phyloP scores from a whole-genome alignment of 1,140 invertebrate species.

The Lordiphosa collinella region DNA sequence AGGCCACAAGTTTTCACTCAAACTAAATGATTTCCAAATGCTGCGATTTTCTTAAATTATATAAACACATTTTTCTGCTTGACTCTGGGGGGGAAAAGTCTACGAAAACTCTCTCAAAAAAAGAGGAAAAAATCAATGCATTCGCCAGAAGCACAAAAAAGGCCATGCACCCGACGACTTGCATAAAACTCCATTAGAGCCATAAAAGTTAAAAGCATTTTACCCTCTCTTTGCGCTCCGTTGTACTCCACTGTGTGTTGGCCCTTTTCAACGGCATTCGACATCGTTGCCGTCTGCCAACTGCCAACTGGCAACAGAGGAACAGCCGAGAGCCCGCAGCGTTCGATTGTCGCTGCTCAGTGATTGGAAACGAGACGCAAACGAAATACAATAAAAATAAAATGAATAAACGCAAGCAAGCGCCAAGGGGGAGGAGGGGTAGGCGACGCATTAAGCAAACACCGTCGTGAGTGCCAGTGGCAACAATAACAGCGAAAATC shows the following conservation, averaged over 20 bases:
- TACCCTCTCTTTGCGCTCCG: conserved; percentile 13
- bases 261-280: conserved; percentile 3
- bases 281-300: conserved; percentile 15
- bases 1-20: no score
- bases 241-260: no score
- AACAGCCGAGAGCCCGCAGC: conserved; percentile 31
- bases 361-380: conserved; percentile 41
- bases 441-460: conserved; percentile 42
- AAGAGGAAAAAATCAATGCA: neutral
- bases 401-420: conserved; percentile 40
- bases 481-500: conserved; percentile 31
- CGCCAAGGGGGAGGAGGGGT: conserved; percentile 6
- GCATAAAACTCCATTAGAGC: conserved; percentile 49
- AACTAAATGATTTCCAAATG: no score
- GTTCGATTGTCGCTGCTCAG: conserved; percentile 47
- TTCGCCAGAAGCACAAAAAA: neutral
- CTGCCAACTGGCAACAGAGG: conserved; percentile 28
- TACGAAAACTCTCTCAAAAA: neutral
- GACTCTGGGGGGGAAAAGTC: no score
- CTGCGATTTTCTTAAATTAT: no score
- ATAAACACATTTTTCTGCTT: no score
- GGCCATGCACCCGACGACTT: conserved; percentile 5
- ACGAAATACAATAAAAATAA: conserved; percentile 47
- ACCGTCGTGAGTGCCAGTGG: conserved; percentile 37
- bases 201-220: conserved; percentile 55